Conservation (phyloP, 1,140 invertebrate genomes). For the Meteorus sp. region DNA sequence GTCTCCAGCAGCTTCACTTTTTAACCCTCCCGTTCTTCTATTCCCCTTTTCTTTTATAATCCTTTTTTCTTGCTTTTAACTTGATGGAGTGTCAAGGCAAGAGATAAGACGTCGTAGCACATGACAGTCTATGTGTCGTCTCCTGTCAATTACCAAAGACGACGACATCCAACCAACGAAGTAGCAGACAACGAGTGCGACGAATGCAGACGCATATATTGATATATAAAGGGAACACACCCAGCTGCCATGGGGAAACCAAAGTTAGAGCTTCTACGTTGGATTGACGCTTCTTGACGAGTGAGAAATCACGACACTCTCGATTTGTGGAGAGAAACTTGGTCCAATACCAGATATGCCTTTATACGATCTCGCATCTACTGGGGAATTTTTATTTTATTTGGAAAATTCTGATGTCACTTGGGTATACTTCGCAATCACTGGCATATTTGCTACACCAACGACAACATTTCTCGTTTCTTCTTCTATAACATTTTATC, state of each 20-base stretch:
- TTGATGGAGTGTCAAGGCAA: conserved; percentile 1
- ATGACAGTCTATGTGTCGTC: not conserved
- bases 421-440: no score
- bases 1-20: not conserved
- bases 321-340: not conserved
- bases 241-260: no score
- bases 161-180: not conserved
- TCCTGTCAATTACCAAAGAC: not conserved
- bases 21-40: not conserved
- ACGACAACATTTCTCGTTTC: no score
- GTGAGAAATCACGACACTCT: not conserved
- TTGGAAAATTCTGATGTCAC: no score
- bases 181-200: not conserved
- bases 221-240: no score
- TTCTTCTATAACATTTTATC: no score
- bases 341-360: not conserved
- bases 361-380: conserved; percentile 5
- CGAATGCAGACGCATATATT: no score
- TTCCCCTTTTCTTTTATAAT: not conserved
- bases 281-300: conserved; percentile 8
- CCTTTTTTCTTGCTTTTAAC: not conserved
- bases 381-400: conserved; percentile 13
- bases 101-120: not conserved
- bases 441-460: no score
- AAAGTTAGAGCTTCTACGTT: not conserved